These are phyloP conservation scores for Tigriopus japonicus DNA, from an alignment of 1,140 invertebrate species.

Conservation along the genomic window DNA sequence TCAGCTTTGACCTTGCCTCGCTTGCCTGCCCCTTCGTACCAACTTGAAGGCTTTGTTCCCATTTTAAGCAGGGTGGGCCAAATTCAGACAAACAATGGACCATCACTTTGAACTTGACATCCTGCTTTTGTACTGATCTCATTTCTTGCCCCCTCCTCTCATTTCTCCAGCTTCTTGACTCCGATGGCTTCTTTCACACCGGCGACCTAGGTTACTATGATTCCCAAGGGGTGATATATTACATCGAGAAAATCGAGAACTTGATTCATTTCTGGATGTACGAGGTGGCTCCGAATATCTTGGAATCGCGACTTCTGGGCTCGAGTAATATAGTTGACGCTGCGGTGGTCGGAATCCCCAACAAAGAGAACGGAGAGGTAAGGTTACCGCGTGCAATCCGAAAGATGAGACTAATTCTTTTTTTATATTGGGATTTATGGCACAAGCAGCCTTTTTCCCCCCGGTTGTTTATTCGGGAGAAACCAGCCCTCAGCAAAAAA, in stretches of 20 bases:
- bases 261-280: slow-evolving; percentile 15
- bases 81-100: no score
- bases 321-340: slow-evolving; percentile 11
- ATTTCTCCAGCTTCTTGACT: neutral
- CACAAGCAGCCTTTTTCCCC: no score
- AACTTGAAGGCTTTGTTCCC: no score
- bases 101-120: no score
- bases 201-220: slow-evolving; percentile 14
- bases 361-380: slow-evolving; percentile 13
- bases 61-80: no score
- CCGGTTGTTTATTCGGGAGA: no score
- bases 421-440: no score
- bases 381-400: neutral
- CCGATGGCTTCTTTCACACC: slow-evolving; percentile 11
- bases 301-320: slow-evolving; percentile 11
- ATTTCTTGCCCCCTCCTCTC: neutral
- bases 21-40: no score
- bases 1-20: no score
- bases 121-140: no score
- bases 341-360: slow-evolving; percentile 11
- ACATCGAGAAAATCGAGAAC: slow-evolving; percentile 11
- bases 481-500: no score
- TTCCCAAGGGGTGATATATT: slow-evolving; percentile 9
- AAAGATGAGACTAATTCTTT: neutral
- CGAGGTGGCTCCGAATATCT: slow-evolving; percentile 6